Evolutionary conservation across 2,113 vertebrate species (phyloP).

Genomic region (Amphilophus citrinellus): DNA sequence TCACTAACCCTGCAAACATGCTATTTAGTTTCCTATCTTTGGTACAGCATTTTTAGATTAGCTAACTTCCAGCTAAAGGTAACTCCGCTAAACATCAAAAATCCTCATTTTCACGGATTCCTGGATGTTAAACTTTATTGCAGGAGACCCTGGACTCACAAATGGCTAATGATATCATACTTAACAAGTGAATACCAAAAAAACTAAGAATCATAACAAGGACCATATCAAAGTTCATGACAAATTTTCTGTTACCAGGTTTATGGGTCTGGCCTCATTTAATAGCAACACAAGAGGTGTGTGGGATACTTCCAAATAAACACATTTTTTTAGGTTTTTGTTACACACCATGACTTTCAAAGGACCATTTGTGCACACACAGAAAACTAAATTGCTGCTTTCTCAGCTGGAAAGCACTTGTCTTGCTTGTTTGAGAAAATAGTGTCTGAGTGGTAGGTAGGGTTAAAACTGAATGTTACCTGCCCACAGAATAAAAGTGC

Average conservation of each 20-base stretch:
- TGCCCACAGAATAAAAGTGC: neutral
- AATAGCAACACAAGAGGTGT: neutral
- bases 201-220: neutral
- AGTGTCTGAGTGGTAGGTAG: neutral
- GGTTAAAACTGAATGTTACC: neutral
- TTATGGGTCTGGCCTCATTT: too few species aligned
- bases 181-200: neutral
- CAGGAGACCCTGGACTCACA: too few species aligned
- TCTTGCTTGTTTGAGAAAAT: neutral
- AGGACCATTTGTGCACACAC: neutral
- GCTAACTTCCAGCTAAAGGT: neutral
- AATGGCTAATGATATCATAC: neutral
- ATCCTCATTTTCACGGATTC: neutral
- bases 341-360: neutral
- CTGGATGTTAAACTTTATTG: neutral
- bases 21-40: too few species aligned
- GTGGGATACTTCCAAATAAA: neutral
- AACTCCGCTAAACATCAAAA: neutral
- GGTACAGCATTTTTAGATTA: neutral
- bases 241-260: neutral
- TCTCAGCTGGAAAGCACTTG: neutral
- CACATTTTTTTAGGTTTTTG: neutral
- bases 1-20: neutral
- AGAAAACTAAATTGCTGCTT: neutral
- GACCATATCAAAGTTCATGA: neutral